These are phyloP conservation scores for Ficedula albicollis DNA, from an alignment of 2,797 vertebrate species.

Conservation along the genomic window DNA sequence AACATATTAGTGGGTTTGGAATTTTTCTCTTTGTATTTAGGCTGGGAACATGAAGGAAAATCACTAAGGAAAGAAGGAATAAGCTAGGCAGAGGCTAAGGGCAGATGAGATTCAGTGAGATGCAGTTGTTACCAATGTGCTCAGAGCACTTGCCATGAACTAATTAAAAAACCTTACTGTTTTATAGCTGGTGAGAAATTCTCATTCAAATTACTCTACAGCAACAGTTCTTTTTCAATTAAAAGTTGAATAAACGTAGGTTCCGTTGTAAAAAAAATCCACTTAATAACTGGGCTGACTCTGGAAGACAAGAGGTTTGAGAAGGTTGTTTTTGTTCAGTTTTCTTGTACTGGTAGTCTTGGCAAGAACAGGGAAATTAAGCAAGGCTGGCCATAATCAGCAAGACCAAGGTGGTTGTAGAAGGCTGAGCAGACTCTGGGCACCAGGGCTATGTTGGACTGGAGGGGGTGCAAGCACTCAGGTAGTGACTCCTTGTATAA, in stretches of 20 bases:
- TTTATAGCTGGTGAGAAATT: not conserved
- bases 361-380: not conserved
- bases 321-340: not conserved
- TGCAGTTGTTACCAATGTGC: not conserved
- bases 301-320: not conserved
- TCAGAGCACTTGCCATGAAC: not conserved
- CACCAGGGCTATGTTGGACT: rapidly evolving
- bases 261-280: not conserved
- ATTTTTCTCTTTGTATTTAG: not conserved
- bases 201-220: not conserved
- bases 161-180: not conserved
- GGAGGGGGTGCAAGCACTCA: not conserved
- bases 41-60: not conserved
- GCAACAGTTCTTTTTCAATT: not conserved
- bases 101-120: not conserved
- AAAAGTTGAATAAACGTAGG: not conserved
- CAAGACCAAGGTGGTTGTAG: not conserved
- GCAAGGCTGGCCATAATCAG: not conserved
- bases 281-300: not conserved
- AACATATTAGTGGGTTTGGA: not conserved
- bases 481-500: too few relatives aligned
- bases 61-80: not conserved
- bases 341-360: not conserved
- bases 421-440: not conserved
- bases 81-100: not conserved